Evolutionary conservation across 2,888 invertebrate species (phyloP), one percentile per base, ranked within the genome.

Genomic region (Drosophila mulleri): DNA sequence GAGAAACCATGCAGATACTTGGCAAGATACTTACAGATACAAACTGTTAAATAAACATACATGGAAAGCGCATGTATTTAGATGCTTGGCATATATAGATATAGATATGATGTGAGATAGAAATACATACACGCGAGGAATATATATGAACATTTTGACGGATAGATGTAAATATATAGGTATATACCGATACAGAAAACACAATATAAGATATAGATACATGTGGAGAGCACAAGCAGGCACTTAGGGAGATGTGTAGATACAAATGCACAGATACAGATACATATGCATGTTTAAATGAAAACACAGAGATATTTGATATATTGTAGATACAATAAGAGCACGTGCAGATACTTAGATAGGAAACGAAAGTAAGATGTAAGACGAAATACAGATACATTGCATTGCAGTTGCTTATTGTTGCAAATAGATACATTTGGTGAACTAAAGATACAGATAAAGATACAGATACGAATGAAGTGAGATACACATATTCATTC

Each of bases 1-100:
- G 35, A 16, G 52, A 52, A 32, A 35, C 37, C 35, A 16, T 52
- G 52, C 37, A 53, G 52, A 53, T 52, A 52, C 52, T 52, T 35
- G 5, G 8, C 35, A 14, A 52, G 29, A 29, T 48, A 48, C 48
- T 48, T 48, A 29, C 52, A 37, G 52, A 37, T 53, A 53, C 37
- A 35, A 53, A 53, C 12, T 50, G 48, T 32, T 32, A 50, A 32
- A 18, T 32, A 50, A 32, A 50, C n/a, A 12, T 18, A 50, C 48
- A 48, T 48, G 29, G n/a, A 18, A 18, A 8, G 4, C 9, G 8
- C 23, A 26, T 9, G 26, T 1, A 26, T 9, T 16, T 1, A 47
- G 16, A 48, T 47, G 20, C 26, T 5, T 26, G 6, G 3, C n/a
- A 18, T 29, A 29, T 11, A 18, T 44, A 14, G 6, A 20, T 20